Base-by-base conservation (phyloP, 2,797 vertebrate species). In the Emys orbicularis region DNA sequence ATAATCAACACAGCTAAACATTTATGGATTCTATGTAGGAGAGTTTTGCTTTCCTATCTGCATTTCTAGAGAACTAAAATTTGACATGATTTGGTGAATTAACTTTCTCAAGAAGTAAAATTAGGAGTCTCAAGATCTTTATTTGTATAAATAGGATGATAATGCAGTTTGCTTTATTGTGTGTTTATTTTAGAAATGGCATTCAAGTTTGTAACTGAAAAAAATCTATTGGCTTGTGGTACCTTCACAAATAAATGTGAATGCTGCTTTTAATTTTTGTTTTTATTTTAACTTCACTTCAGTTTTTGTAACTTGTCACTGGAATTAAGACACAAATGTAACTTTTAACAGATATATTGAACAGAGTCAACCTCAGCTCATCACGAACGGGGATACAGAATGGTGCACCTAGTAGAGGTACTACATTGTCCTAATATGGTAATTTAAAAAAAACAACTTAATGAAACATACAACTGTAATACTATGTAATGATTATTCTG, bases 321-420 rank as follows among this genome's bases (percentile, higher is more conserved):
- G 80, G 54, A 95, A 96, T 96, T 97, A 96, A 97, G 95, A 91
- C 84, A 93, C 82, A 93, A 92, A 93, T 96, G 72, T 97, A 94
- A 94, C 97, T 98, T 98, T 98, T 96, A 97, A 95, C 97, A 98
- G 98, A 98, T 98, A 98, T 98, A 97, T 97, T 98, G 97, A 98
- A 98, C 96, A 98, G 98, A 98, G 97, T 98, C 95, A 98, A 98
- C 86, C 92, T 97, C 95, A 97, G 97, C 97, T 98, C 98, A 93
- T 87, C 98, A 95, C 96, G 97, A 93, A 97, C 96, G 89, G 98
- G 97, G 97, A 97, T 98, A 97, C 98, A 98, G 97, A 98, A 98
- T 98, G 98, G 98, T 57, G 97, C 97, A 88, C 97, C 98, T 86
- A 98, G 97, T 97, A 98, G 98, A 98, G 98, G 98, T 98, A 98